Percentiles rank a stretch among this genome's conserved stretches.
Evolutionary conservation across 1,140 invertebrate species (phyloP).

Genomic region (Drosophila ironensis): DNA sequence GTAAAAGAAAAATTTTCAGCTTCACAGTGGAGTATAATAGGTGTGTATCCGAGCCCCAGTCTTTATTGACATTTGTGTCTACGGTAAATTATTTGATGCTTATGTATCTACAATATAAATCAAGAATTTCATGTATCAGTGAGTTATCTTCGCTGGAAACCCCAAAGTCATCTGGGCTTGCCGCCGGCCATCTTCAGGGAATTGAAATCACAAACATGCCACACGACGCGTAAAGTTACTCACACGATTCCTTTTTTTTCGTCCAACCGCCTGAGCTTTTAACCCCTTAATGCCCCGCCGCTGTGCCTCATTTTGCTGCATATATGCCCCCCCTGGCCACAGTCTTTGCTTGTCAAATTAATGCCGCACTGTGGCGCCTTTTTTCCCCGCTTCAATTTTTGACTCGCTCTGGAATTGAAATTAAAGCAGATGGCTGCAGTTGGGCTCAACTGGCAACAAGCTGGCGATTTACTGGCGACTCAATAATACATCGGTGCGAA

Average conservation of each 20-base stretch:
- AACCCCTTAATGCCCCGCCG: constrained; percentile 22
- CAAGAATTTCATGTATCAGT: background rate
- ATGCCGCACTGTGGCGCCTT: constrained; percentile 14
- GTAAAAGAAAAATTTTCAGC: constrained; percentile 1
- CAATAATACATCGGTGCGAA: constrained; percentile 45
- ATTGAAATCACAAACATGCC: constrained; percentile 11
- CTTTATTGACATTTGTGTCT: too few species aligned
- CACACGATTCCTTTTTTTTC: background rate
- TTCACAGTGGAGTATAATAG: background rate
- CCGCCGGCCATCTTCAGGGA: constrained; percentile 7
- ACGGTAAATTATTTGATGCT: too few species aligned
- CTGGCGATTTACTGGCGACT: constrained; percentile 34
- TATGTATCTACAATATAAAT: background rate
- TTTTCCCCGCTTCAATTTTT: constrained; percentile 2
- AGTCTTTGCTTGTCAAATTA: constrained; percentile 42
- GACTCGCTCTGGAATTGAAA: constrained; percentile 13
- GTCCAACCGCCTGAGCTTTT: constrained; percentile 8
- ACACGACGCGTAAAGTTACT: constrained; percentile 27
- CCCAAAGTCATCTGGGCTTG: background rate
- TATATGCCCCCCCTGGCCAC: constrained; percentile 11
- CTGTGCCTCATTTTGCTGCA: background rate
- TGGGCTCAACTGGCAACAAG: constrained; percentile 35
- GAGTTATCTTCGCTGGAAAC: background rate
- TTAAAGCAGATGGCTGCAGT: constrained; percentile 31
- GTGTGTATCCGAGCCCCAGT: too few species aligned